A percentile compares a stretch with the other conserved stretches of the same genome.
Conservation (phyloP, 2,888 invertebrate species). For the Pherbina coryleti region DNA sequence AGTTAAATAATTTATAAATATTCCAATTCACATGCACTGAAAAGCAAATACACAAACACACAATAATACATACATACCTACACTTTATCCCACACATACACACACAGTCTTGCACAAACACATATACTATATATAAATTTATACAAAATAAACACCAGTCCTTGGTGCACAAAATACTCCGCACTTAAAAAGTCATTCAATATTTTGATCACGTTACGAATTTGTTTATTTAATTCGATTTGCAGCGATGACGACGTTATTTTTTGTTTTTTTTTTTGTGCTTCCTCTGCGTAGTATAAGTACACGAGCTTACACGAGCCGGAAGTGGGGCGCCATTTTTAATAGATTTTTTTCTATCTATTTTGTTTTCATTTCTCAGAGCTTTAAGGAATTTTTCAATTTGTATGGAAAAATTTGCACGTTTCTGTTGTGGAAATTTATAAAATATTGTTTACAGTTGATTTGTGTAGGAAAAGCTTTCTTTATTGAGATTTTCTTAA, state of each 20-base stretch:
- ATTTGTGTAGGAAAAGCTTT: no score
- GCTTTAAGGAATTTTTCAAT: constrained; percentile 20
- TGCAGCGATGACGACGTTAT: constrained; percentile 31
- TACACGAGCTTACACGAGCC: background rate
- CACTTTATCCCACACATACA: background rate
- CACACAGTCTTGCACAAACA: background rate
- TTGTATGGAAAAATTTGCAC: constrained; percentile 22
- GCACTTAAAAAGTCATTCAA: constrained; percentile 55
- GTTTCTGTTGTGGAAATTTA: background rate
- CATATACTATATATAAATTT: no score
- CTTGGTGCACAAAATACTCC: constrained; percentile 23
- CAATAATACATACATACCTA: no score
- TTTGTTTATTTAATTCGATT: constrained; percentile 70
- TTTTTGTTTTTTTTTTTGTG: no score
- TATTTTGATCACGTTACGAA: constrained; percentile 68
- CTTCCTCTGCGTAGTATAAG: background rate
- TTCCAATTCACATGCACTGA: background rate
- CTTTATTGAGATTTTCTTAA: no score
- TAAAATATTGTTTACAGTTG: no score
- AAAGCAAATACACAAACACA: background rate
- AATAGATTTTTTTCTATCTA: constrained; percentile 9
- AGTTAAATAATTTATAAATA: background rate
- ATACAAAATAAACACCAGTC: background rate
- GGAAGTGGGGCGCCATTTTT: constrained; percentile 1
- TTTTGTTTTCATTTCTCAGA: background rate